Conservation (phyloP, 1,140 invertebrate species). For the Rhynchophorus ferrugineus region DNA sequence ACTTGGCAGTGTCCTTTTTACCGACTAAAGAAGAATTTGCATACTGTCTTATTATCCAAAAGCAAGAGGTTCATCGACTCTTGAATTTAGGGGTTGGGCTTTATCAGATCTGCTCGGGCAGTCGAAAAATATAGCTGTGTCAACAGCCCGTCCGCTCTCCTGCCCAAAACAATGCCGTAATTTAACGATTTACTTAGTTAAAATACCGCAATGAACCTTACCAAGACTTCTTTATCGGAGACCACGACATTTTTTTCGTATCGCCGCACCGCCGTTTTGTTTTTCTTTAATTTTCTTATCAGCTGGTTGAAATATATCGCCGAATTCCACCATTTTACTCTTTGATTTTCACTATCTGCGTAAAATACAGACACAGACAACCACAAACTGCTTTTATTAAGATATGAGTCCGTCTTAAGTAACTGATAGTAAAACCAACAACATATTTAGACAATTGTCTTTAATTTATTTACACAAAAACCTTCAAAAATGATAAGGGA, state of each 20-base stretch:
- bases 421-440: no score
- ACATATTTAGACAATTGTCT: no score
- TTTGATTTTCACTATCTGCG: no score
- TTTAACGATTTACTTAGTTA: constrained; percentile 32
- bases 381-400: no score
- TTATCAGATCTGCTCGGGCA: constrained; percentile 16
- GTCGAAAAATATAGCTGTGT: constrained; percentile 10
- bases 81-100: constrained; percentile 16
- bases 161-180: constrained; percentile 27
- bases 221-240: not conserved
- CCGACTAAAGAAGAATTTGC: not conserved
- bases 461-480: no score
- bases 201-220: constrained; percentile 22
- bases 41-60: constrained; percentile 14
- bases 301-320: no score
- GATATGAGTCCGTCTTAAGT: no score
- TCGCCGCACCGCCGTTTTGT: not conserved
- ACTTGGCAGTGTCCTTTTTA: not conserved
- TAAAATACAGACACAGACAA: no score
- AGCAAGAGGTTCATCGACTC: constrained; percentile 9
- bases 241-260: not conserved
- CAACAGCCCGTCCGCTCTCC: constrained; percentile 7
- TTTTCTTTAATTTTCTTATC: no score
- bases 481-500: no score
- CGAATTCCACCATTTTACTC: no score